phyloP scores from a whole-genome alignment of 2,888 invertebrate genomes.

The Drosophila parthenogenetica region DNA sequence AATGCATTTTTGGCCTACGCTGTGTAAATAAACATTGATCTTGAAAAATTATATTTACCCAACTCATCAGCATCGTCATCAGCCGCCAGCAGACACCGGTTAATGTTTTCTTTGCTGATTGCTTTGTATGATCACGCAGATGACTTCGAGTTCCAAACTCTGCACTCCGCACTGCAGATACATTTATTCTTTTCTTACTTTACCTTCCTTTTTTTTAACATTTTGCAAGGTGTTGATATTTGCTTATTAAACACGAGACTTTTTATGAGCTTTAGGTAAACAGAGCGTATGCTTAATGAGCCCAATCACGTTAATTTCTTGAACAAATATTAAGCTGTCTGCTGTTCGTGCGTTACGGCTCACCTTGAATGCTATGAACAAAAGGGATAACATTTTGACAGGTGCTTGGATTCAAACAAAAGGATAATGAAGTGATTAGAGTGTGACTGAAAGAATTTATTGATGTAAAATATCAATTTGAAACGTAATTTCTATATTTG shows the following conservation, averaged over 20 bases:
- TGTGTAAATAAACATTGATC: conserved; percentile 80
- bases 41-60: conserved; percentile 80
- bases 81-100: conserved; percentile 28
- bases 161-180: conserved; percentile 4
- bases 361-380: conserved; percentile 3
- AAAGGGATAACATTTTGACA: conserved; percentile 2
- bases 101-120: conserved; percentile 77
- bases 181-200: conserved; percentile 7
- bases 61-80: conserved; percentile 76
- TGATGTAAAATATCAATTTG: no score
- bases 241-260: conserved; percentile 73
- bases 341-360: conserved; percentile 64
- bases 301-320: conserved; percentile 80
- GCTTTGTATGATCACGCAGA: conserved; percentile 67
- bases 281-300: conserved; percentile 72
- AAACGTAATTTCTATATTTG: no score
- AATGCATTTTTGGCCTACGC: conserved; percentile 70
- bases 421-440: conserved; percentile 45
- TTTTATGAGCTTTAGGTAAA: conserved; percentile 56
- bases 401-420: conserved; percentile 37
- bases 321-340: conserved; percentile 51
- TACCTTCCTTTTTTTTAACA: neutral
- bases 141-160: conserved; percentile 28
- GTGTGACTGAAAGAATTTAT: conserved; percentile 2
- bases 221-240: conserved; percentile 74